Base-by-base conservation (phyloP, 2,113 vertebrate species). In the Rhinichthys klamathensis region DNA sequence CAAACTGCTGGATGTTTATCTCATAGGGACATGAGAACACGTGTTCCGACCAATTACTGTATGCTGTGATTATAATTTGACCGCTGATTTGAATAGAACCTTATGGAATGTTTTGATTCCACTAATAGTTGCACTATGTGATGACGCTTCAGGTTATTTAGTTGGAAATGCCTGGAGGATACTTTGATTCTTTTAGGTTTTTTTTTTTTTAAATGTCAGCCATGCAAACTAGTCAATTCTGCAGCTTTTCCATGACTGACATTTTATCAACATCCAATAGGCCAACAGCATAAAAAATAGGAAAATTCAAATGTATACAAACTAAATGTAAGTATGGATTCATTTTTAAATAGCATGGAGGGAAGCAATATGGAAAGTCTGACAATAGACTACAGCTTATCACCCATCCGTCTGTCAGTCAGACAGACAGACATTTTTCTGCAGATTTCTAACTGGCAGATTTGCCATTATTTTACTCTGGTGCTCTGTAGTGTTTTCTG, bases 321-420 rank as follows among this genome's bases (percentile, higher is more conserved):
- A 32, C 32, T 6, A 30, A 46, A 76, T 54, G n/a, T 49, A 54
- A 76, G 74, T 21, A 25, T 76, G 25, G 27, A 76, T 76, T 76
- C 3, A 2, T 54, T 51, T 76, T 76, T 54, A 76, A 54, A 76
- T 2, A 54, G n/a, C 46, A 76, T 25, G 44, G 23, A 74, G 41
- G 25, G 72, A 38, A 49, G 72, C 41, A 89, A 86, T 83, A 72
- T 88, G 87, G 67, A 80, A 73, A 86, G 82, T 80, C 82, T 87
- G 77, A 82, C 90, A 90, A 92, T 89, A 87, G 87, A 87, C 87
- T 86, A 3, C 6, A n/a, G 84, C 49, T 85, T 79, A 80, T 80
- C 84, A 16, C 35, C 32, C 32, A 27, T 60, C 49, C 49, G 18
- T 51, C 74, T 32, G 46, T 54, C 25, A 44, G 15, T 30, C n/a